Base-by-base conservation (phyloP, 2,113 vertebrate species). In the Scomber japonicus region DNA sequence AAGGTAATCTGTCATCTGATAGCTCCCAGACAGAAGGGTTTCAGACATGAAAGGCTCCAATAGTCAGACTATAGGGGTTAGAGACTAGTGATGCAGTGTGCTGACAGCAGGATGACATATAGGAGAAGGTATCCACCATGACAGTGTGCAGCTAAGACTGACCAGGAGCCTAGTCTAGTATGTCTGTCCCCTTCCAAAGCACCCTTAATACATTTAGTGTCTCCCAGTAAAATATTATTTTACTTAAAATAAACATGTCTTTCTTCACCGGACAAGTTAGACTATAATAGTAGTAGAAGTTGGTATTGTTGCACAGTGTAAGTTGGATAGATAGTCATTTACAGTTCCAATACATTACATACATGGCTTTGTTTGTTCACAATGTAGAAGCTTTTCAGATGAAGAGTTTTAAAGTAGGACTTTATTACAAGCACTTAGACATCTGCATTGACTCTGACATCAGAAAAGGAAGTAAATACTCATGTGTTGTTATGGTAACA, bases 381-480 rank as follows among this genome's bases (percentile, higher is more conserved):
- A 30, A n/a, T n/a, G 15, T 3, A 2, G 5, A 4, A 64, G 50
- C 57, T 46, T 55, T 31, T 54, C 2, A 48, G 19, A 63, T 72
- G 17, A 31, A 17, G 10, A 30, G 9, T 6, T 44, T 13, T 75
- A 8, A 84, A 81, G 19, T 31, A 62, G 8, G 11, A 56, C 74
- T 65, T 30, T 68, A 61, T 68, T 45, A 80, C 56, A 83, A 40
- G 35, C 35, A 40, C 35, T 75, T 31, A 57, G 61, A 57, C 49
- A 49, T 79, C 77, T 71, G 71, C 44, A 75, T 86, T 66, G 56
- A 81, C 74, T 82, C 83, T 74, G 64, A 85, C 85, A 71, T 62
- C 71, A 82, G 51, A 75, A 89, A 90, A 93, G 92, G 88, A 95
- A 94, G 93, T 96, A 93, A 94, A 94, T 95, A 92, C 93, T 90